Percentiles rank a stretch among this genome's conserved stretches.
Evolutionary conservation across 2,797 vertebrate species (phyloP).

Genomic region (Cryptoprocta ferox): DNA sequence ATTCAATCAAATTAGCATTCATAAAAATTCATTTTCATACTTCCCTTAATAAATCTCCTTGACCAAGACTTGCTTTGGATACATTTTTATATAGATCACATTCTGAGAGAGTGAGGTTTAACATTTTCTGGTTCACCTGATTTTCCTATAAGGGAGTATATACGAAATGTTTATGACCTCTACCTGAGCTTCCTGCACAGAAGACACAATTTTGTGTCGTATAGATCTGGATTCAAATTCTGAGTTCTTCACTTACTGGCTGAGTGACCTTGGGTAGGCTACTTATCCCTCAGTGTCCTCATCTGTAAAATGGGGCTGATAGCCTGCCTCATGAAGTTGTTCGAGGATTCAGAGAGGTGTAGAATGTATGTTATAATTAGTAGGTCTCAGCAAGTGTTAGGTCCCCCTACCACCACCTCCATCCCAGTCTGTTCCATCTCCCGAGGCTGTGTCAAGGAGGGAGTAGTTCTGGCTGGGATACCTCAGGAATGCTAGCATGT

Average conservation of each 20-base stretch:
- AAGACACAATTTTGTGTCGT: neutral
- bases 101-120: neutral
- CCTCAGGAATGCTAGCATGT: neutral
- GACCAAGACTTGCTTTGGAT: neutral
- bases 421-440: neutral
- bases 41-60: constrained; percentile 40
- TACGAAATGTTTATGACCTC: neutral
- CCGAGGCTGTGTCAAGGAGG: neutral
- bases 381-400: neutral
- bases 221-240: neutral
- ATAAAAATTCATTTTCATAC: constrained; percentile 20
- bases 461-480: neutral
- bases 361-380: neutral
- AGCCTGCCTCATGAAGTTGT: neutral
- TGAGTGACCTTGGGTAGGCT: neutral
- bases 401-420: neutral
- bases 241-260: neutral
- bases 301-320: neutral
- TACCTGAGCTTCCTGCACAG: neutral
- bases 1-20: constrained; percentile 12
- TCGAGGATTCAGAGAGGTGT: neutral
- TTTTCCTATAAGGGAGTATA: neutral
- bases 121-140: neutral
- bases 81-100: neutral
- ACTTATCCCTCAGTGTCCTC: neutral